These are phyloP conservation scores for Megaceryle torquata DNA, from an alignment of 2,113 vertebrate genomes.

Conservation along the genomic window DNA sequence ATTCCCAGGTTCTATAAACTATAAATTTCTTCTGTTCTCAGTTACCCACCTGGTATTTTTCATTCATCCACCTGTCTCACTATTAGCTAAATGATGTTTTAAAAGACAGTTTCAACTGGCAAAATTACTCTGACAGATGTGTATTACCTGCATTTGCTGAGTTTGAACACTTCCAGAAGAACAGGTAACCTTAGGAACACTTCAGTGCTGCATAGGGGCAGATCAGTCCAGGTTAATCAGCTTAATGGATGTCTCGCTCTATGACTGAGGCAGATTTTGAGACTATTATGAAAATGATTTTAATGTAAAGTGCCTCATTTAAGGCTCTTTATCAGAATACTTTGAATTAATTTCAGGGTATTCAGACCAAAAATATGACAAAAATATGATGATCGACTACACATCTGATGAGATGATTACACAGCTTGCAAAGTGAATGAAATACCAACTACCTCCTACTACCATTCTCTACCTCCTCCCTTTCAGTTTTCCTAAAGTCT, in stretches of 20 bases:
- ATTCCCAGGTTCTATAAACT: background rate
- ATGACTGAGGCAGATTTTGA: background rate
- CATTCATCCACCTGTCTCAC: background rate
- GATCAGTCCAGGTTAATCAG: background rate
- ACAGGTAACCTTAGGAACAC: background rate
- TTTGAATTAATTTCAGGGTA: background rate
- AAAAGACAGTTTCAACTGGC: background rate
- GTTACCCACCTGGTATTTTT: background rate
- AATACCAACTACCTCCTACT: background rate
- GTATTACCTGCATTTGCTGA: background rate
- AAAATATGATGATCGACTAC: background rate
- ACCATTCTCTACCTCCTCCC: background rate
- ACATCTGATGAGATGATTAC: background rate
- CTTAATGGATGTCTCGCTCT: background rate
- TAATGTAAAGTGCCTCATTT: background rate
- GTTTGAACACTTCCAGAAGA: background rate
- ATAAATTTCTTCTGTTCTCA: background rate
- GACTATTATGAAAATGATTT: background rate
- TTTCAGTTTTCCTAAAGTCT: background rate
- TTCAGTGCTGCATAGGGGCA: rapidly evolving
- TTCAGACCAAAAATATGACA: background rate
- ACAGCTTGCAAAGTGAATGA: background rate
- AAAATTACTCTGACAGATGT: background rate
- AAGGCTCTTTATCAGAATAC: background rate
- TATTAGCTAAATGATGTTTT: background rate